Conservation (phyloP, 1,140 invertebrate species). For the Cryptotermes secundus region DNA sequence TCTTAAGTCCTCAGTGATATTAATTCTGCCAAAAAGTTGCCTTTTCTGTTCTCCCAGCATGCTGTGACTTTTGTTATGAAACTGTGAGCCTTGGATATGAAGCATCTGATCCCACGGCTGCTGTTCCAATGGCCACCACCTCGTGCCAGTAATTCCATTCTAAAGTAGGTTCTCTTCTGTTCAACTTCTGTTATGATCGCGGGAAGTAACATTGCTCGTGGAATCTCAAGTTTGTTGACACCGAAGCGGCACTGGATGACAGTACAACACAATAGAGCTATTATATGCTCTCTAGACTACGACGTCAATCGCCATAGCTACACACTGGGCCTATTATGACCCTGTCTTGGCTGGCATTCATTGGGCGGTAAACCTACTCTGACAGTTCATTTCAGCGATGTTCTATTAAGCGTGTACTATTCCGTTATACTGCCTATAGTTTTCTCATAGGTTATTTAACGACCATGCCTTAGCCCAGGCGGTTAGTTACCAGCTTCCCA, state of each 20-base stretch:
- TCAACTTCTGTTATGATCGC: background rate
- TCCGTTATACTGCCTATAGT: too few relatives aligned
- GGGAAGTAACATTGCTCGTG: background rate
- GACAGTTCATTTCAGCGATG: background rate
- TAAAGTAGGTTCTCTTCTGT: background rate
- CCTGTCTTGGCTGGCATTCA: background rate
- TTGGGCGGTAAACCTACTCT: background rate
- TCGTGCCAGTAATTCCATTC: background rate
- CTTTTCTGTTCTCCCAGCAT: too few relatives aligned
- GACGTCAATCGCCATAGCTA: background rate
- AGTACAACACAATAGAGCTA: background rate
- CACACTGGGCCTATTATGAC: background rate
- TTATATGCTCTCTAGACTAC: background rate
- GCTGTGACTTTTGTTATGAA: too few relatives aligned
- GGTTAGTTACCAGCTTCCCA: too few relatives aligned
- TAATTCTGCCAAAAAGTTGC: too few relatives aligned
- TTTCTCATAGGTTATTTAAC: too few relatives aligned
- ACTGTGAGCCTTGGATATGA: background rate
- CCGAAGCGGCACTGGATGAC: background rate
- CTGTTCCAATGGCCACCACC: background rate
- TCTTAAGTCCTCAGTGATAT: too few relatives aligned
- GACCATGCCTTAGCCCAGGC: too few relatives aligned
- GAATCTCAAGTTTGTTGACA: background rate
- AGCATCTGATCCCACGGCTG: background rate
- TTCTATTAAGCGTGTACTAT: too few relatives aligned